Conservation (phyloP, 2,797 vertebrate genomes). For the Bufotes viridis region DNA sequence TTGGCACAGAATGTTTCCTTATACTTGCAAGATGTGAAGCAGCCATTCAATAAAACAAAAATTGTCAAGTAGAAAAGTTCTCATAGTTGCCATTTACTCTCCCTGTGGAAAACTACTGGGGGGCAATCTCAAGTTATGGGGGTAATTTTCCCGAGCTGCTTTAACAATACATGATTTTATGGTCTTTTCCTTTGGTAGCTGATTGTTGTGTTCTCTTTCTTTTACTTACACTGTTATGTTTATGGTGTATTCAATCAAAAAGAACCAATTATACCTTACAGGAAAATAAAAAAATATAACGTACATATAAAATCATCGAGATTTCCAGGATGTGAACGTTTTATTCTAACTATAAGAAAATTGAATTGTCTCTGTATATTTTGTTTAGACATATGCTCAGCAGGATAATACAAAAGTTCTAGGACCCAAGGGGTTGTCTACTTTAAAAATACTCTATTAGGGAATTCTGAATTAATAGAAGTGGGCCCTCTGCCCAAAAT, state of each 20-base stretch:
- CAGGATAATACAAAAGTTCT: not conserved
- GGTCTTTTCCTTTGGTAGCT: not conserved
- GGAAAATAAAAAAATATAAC: conserved; percentile 26
- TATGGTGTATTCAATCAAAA: conserved; percentile 17
- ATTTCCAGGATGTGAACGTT: not conserved
- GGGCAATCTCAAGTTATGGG: conserved; percentile 40
- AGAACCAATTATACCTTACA: conserved; percentile 15
- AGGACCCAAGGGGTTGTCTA: not conserved
- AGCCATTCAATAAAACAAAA: conserved; percentile 52
- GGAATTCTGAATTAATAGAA: not conserved
- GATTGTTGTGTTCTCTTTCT: conserved; percentile 3
- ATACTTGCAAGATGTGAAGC: conserved; percentile 37
- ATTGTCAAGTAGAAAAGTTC: conserved; percentile 1
- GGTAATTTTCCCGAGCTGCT: not conserved
- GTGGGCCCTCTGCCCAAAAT: not conserved
- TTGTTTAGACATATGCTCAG: not conserved
- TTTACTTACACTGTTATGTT: conserved; percentile 25
- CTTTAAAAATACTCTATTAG: not conserved
- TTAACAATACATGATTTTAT: conserved; percentile 7
- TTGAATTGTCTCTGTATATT: not conserved
- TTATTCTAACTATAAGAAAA: not conserved
- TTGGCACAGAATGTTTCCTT: conserved; percentile 50
- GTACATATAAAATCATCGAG: conserved; percentile 6
- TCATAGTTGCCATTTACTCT: not conserved
- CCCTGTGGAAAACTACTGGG: conserved; percentile 28